Base-by-base conservation (phyloP, 1,140 invertebrate species). In the Elysia chlorotica region DNA sequence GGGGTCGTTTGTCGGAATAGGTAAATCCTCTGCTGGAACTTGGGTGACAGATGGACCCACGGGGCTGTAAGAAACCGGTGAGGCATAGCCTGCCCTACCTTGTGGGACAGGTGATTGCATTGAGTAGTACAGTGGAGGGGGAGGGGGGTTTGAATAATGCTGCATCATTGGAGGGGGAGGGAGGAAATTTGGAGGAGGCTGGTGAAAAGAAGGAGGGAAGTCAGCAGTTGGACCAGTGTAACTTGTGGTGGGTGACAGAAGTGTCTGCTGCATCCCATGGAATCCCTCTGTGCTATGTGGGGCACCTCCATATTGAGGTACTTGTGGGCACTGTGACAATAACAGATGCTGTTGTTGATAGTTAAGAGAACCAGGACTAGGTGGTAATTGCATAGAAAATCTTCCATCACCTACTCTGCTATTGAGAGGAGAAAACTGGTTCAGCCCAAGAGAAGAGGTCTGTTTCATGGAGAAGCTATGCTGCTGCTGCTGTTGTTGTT, bases 1-100 rank as follows among this genome's bases (percentile, higher is more conserved):
- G 2, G 92, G 91, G 71, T 95, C 93, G 37, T 92, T 90, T 10
- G 77, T 70, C 88, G 56, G 33, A 31, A 83, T 82, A 14, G 76
- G 74, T 1, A 73, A 56, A n/a, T 79, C 77, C 21, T 71, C 76
- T n/a, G 78, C 35, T 10, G 36, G 74, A 88, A 89, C 2, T 88
- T 84, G 1, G 14, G n/a, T 17, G 31, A 17, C 14, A 25, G 28
- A 38, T 35, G 37, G 28, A 19, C 23, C 23, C 10, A 37, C n/a
- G 38, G 31, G 23, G 48, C 30, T 33, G 38, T 2, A 67, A 23
- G 25, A 38, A n/a, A 25, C 35, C 10, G 21, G 28, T 54, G 23
- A 38, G 48, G 21, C 3, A 31, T 5, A 6, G 1, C n/a, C 19
- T 35, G 23, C n/a, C 19, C 14, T 53, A 1, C 30, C 14, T 28